Evolutionary conservation across 64 coral and sea anemone genomes (phyloP), one percentile per base, ranked within the genome.

Genomic region (Actinia equina): DNA sequence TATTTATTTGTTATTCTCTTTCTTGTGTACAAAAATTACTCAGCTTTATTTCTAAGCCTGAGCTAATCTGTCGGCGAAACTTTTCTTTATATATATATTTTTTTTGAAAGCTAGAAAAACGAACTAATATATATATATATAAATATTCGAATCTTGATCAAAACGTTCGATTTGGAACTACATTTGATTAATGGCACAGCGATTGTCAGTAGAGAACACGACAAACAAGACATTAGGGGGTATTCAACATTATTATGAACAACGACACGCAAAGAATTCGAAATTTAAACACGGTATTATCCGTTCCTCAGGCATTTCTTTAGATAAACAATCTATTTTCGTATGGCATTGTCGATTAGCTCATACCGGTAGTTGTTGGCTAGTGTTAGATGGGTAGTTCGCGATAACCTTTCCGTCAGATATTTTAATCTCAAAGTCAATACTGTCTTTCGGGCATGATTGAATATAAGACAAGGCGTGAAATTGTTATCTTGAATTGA

Each of bases 211-310:
- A 5, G 25, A 5, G 25, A 74, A 74, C 10, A 74, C 69, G 9
- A 74, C 23, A 74, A 30, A 74, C 25, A 74, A 74, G n/a, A 30
- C 69, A 65, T 65, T 30, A 74, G 69, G 69, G 69, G 69, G 69
- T 74, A 74, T 74, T 74, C n/a, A 74, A 74, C 37, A 74, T 74
- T 30, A 41, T 41, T 74, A 7, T 74, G 69, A 37, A 74, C 7
- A 41, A 74, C 69, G 41, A 41, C 69, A 74, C 69, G 69, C n/a
- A 15, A 74, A 15, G n/a, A 30, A 74, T 74, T 74, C 27, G 26
- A 74, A 74, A 74, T 18, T 11, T 12, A 74, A 74, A 74, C 26
- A 74, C 5, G 1, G 20, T n/a, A 65, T 23, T 65, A 65, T 22
- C 3, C 17, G 7, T 27, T 13, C 69, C 14, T 14, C n/a, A 74